phyloP scores from a whole-genome alignment of 2,113 vertebrate genomes.

The Osmerus eperlanus region DNA sequence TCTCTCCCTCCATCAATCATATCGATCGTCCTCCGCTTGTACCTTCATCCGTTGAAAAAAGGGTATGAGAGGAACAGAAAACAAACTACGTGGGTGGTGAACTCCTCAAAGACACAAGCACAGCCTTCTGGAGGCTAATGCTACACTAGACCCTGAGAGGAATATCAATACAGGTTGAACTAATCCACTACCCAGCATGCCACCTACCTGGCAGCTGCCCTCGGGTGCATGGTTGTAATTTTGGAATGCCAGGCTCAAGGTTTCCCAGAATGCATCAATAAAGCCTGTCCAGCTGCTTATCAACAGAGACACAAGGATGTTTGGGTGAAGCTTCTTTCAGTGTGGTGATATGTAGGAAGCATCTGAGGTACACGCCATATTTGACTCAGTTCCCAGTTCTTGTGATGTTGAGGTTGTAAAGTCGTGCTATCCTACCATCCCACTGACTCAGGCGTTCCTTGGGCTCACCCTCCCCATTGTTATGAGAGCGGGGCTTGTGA shows the following conservation, averaged over 20 bases:
- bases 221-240: too few species aligned
- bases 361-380: too few species aligned
- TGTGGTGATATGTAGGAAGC: too few species aligned
- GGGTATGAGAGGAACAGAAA: not conserved
- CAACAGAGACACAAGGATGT: not conserved
- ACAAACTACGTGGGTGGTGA: not conserved
- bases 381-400: too few species aligned
- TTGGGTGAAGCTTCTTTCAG: too few species aligned
- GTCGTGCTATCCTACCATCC: not conserved
- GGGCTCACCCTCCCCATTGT: not conserved
- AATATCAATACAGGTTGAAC: not conserved
- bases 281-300: not conserved
- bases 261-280: not conserved
- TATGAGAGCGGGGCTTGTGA: not conserved
- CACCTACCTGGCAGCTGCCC: too few species aligned
- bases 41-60: not conserved
- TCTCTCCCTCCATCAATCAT: not conserved
- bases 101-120: not conserved
- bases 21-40: not conserved
- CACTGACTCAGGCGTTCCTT: not conserved
- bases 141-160: not conserved
- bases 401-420: not conserved
- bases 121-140: not conserved
- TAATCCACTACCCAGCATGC: too few species aligned
- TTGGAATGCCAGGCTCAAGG: too few species aligned